A percentile compares a stretch with the other conserved stretches of the same genome.
Evolutionary conservation across 1,140 invertebrate species (phyloP).

Genomic region (Platyura marginata): DNA sequence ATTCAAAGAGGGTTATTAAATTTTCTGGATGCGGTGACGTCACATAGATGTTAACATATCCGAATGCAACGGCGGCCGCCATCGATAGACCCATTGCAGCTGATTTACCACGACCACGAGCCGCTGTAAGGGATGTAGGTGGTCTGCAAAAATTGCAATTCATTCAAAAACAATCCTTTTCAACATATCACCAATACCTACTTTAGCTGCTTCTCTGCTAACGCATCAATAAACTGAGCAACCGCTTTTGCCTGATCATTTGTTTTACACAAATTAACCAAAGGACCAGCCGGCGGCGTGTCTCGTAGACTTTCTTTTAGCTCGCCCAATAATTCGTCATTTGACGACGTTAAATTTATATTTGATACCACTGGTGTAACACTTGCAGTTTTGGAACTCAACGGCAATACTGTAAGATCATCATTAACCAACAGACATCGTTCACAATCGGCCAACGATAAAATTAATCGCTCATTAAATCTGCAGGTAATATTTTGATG

Average conservation of each 20-base stretch:
- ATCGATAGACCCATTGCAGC: conserved; percentile 92
- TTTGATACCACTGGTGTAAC: conserved; percentile 23
- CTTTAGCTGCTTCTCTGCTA: conserved; percentile 72
- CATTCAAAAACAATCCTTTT: background rate
- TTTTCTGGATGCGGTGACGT: conserved; percentile 97
- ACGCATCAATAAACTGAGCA: conserved; percentile 84
- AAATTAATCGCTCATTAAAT: conserved; percentile 93
- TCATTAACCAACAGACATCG: conserved; percentile 89
- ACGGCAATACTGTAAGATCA: conserved; percentile 75
- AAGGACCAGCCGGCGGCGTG: conserved; percentile 72
- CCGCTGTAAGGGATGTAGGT: conserved; percentile 89
- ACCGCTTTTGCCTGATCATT: conserved; percentile 87
- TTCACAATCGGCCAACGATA: conserved; percentile 76
- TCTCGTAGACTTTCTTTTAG: conserved; percentile 59
- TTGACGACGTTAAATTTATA: conserved; percentile 17
- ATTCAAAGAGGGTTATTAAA: conserved; percentile 95
- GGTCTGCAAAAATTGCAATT: conserved; percentile 36
- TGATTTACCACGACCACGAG: conserved; percentile 94
- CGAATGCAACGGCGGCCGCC: conserved; percentile 63
- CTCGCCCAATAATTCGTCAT: conserved; percentile 38
- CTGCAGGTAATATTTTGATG: conserved; percentile 81
- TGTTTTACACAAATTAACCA: conserved; percentile 86
- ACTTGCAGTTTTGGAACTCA: conserved; percentile 74
- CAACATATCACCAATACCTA: conserved; percentile 6
- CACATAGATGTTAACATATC: conserved; percentile 96